Percentiles rank a stretch among this genome's conserved stretches.
Evolutionary conservation across 1,140 invertebrate species (phyloP).

Genomic region (Epicauta chinensis): DNA sequence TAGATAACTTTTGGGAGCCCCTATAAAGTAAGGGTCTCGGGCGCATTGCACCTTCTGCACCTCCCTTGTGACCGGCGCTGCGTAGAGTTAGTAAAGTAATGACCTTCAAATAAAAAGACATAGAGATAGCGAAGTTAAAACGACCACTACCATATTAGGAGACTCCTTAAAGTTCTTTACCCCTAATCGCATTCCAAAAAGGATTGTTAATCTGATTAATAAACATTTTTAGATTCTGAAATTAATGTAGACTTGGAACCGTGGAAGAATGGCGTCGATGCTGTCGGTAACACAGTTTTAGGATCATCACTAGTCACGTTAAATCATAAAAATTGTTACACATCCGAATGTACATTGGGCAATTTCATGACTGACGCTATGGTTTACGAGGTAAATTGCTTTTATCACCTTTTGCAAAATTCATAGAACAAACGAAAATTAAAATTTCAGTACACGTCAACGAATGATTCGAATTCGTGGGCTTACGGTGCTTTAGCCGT

Average conservation of each 20-base stretch:
- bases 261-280: conserved; percentile 55
- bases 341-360: conserved; percentile 67
- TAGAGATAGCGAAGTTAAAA: too few relatives aligned
- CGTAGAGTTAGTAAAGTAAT: too few relatives aligned
- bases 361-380: conserved; percentile 69
- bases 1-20: neutral
- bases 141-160: too few relatives aligned
- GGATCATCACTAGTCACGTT: conserved; percentile 53
- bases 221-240: conserved; percentile 34
- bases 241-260: conserved; percentile 48
- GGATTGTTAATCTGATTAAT: too few relatives aligned
- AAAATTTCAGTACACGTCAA: conserved; percentile 39
- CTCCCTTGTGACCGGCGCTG: too few relatives aligned
- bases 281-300: conserved; percentile 49
- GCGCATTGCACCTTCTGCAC: too few relatives aligned
- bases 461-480: conserved; percentile 48
- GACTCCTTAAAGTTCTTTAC: too few relatives aligned
- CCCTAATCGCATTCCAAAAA: too few relatives aligned
- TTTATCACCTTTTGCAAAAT: too few relatives aligned
- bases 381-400: conserved; percentile 52
- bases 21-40: too few relatives aligned
- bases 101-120: too few relatives aligned
- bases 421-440: too few relatives aligned
- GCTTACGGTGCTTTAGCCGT: conserved; percentile 61
- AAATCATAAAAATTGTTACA: conserved; percentile 49